Percentiles rank a stretch among this genome's conserved stretches.
Evolutionary conservation across 2,113 vertebrate genomes (phyloP).

Genomic region (Syrmaticus mikado): DNA sequence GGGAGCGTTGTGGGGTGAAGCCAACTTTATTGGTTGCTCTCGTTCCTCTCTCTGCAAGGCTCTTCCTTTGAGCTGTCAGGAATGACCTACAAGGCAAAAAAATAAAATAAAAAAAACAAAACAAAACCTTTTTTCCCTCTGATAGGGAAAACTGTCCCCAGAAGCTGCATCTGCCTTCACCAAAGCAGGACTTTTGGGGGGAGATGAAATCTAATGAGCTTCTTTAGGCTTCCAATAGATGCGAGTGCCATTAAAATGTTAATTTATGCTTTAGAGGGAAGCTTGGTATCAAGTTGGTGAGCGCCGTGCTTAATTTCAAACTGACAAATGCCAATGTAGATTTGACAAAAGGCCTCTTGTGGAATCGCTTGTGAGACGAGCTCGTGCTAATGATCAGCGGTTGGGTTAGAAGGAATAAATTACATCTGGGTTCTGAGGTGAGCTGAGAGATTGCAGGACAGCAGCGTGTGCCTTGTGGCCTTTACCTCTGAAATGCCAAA

Average conservation of each 20-base stretch:
- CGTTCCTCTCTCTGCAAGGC: background rate
- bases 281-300: slow-evolving; percentile 22
- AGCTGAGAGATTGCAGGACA: background rate
- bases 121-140: background rate
- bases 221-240: slow-evolving; percentile 21
- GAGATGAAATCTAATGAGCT: slow-evolving; percentile 39
- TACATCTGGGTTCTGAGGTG: background rate
- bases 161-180: background rate
- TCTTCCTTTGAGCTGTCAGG: background rate
- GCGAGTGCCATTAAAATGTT: slow-evolving; percentile 40
- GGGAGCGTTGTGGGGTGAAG: background rate
- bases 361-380: slow-evolving; percentile 53
- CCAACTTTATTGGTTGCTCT: background rate
- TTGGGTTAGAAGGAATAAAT: slow-evolving; percentile 52
- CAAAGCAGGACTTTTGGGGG: background rate
- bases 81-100: background rate
- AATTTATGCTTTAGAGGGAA: slow-evolving; percentile 63
- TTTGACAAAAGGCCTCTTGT: slow-evolving; percentile 66
- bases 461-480: accelerated
- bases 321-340: slow-evolving; percentile 40
- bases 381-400: slow-evolving; percentile 41
- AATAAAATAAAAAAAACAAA: too few relatives aligned
- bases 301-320: slow-evolving; percentile 22
- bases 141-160: background rate
- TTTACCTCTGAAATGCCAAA: slow-evolving; percentile 5